These are phyloP conservation scores for Athalia circularis DNA, from an alignment of 2,888 invertebrate genomes.

Conservation along the genomic window DNA sequence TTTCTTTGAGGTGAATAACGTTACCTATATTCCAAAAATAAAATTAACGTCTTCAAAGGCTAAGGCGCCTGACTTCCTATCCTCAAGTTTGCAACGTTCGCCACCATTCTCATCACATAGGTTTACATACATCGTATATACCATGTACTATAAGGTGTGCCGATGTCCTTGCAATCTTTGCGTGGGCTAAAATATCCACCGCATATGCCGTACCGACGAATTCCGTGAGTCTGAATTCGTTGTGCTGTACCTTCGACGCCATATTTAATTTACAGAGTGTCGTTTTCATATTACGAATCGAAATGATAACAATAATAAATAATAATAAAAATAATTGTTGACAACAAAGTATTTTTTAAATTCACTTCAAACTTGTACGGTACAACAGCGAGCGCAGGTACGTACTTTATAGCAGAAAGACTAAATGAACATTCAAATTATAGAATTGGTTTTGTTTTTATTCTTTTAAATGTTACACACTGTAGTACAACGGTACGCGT, in stretches of 20 bases:
- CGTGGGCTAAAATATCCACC: neutral
- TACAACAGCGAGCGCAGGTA: too few species aligned
- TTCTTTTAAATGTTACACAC: too few species aligned
- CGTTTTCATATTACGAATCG: neutral
- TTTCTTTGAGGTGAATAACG: slow-evolving; percentile 13
- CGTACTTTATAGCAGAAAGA: too few species aligned
- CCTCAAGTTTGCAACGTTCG: too few species aligned
- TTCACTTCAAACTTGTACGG: neutral
- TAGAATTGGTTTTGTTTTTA: too few species aligned
- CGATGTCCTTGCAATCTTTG: too few species aligned
- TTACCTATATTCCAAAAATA: slow-evolving; percentile 24
- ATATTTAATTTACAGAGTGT: slow-evolving; percentile 19
- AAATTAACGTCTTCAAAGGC: slow-evolving; percentile 34
- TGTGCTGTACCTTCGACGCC: slow-evolving; percentile 2
- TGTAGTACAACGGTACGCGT: too few species aligned
- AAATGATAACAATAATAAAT: neutral
- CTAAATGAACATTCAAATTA: too few species aligned
- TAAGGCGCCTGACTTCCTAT: neutral
- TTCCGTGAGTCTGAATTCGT: too few species aligned
- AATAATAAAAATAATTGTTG: neutral
- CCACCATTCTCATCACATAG: too few species aligned
- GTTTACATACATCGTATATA: too few species aligned
- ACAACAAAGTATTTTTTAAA: neutral
- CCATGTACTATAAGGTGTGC: too few species aligned
- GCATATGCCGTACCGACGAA: slow-evolving; percentile 6